Evolutionary conservation across 2,888 invertebrate species (phyloP), one percentile per base, ranked within the genome.

Genomic region (Vanessa cardui): DNA sequence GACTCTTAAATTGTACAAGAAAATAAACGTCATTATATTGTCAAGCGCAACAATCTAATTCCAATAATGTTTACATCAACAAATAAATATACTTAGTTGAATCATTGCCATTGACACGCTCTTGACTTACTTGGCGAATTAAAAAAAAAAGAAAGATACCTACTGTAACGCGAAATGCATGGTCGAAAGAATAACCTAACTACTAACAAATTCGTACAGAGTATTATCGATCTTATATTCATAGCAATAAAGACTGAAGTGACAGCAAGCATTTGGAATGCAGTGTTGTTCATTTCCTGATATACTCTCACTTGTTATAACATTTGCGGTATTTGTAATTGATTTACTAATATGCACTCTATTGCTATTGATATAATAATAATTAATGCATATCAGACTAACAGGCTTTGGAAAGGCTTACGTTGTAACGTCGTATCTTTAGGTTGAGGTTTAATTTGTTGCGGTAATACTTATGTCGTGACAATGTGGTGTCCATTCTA

Each of bases 91-190:
- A 58, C 5, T n/a, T n/a, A 8, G 45, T 61, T 45, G 6, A 18
- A 58, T 58, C 50, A 69, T 62, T 66, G 62, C 62, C 67, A 69
- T 52, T 71, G 64, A 66, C 64, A 62, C 62, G 71, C 62, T 64
- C 66, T 71, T 71, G 69, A 62, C 64, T 69, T 56, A 66, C 21
- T 66, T 39, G 15, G 60, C 45, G 18, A 15, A 31, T 50, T 50
- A 58, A 64, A 71, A 68, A 71, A 31, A 62, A 21, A 39, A 44
- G 16, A n/a, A 54, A 65, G 44, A 16, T 47, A 47, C 18, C 6
- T 47, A 47, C 16, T 47, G 16, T 47, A 47, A 18, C 16, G 49
- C 62, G 52, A 63, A 49, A 67, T 62, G 62, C 62, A 67, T 45
- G 67, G 45, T 64, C 56, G 60, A 68, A 58, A 31, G 50, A 63